Evolutionary conservation across 2,113 vertebrate genomes (phyloP), one percentile per base, ranked within the genome.

Genomic region (Nerophis lumbriciformis): DNA sequence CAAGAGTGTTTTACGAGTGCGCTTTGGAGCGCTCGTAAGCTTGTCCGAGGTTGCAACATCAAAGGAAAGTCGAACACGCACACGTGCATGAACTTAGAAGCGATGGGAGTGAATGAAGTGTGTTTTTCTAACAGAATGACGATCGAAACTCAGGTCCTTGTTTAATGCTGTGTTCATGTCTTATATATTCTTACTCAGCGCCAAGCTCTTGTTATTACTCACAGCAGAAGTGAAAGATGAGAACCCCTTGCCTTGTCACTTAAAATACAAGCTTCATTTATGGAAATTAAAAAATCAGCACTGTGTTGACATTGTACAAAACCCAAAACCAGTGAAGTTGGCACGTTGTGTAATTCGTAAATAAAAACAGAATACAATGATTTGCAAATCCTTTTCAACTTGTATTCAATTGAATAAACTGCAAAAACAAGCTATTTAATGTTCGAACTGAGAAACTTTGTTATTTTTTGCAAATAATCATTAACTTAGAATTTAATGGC

Each of bases 1-100:
- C 71, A 64, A 50, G 39, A 53, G 61, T 35, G 47, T 55, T 68
- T 42, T 64, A 51, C 68, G 76, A 81, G 64, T 76, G 79, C 44
- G 7, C 39, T 53, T 63, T 55, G 73, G 16, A 65, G 55, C 52
- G 39, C 21, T 59, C 38, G 54, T 65, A 67, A 60, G 66, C 15
- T 71, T 73, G 74, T 75, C 60, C 68, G 69, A 73, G 48, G 63
- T 59, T 63, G 28, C 69, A 77, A 68, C 63, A 77, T 81, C 63
- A 75, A 75, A 76, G 53, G 47, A 65, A 53, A 44, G 14, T 45
- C 53, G 35, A 51, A 61, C 53, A 63, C 62, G 13, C 19, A 53
- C 28, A 7, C 28, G 10, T 6, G 6, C 37, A 15, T 11, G 38
- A 39, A 36, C 28, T 0, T 53, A 39, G 38, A 16, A 56, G 54